Percentiles rank a stretch among this genome's conserved stretches.
These are phyloP conservation scores for Sebastes umbrosus DNA, from an alignment of 2,797 vertebrate genomes.

Conservation along the genomic window DNA sequence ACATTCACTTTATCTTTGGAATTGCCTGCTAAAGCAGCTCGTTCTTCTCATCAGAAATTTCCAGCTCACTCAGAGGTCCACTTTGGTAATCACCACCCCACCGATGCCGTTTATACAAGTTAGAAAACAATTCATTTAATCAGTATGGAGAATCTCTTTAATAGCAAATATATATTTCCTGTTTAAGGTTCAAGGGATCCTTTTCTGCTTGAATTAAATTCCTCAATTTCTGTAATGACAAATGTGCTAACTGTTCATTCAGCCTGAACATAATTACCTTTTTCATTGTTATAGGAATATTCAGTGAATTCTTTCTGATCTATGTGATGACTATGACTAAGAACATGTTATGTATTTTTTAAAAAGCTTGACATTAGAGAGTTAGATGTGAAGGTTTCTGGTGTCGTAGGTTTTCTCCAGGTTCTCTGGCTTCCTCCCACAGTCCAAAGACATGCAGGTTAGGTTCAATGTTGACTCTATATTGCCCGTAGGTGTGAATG, in stretches of 20 bases:
- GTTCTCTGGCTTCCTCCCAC: too few species aligned
- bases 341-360: not conserved
- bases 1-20: not conserved
- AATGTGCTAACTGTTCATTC: not conserved
- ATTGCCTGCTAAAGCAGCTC: not conserved
- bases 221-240: not conserved
- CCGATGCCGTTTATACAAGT: not conserved
- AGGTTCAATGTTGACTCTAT: too few species aligned
- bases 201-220: not conserved
- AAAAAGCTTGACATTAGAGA: not conserved
- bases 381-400: not conserved
- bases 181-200: not conserved
- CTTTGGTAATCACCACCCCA: conserved; percentile 17
- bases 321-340: not conserved
- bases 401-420: not conserved
- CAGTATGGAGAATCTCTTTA: not conserved
- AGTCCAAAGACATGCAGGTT: too few species aligned
- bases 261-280: not conserved
- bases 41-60: conserved; percentile 15
- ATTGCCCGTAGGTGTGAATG: too few species aligned
- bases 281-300: not conserved
- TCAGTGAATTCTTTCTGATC: not conserved
- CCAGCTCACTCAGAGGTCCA: conserved; percentile 11
- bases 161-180: not conserved
- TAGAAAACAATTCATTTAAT: conserved; percentile 37